phyloP scores from a whole-genome alignment of 2,888 invertebrate species.

The Muschampia plurimacula region DNA sequence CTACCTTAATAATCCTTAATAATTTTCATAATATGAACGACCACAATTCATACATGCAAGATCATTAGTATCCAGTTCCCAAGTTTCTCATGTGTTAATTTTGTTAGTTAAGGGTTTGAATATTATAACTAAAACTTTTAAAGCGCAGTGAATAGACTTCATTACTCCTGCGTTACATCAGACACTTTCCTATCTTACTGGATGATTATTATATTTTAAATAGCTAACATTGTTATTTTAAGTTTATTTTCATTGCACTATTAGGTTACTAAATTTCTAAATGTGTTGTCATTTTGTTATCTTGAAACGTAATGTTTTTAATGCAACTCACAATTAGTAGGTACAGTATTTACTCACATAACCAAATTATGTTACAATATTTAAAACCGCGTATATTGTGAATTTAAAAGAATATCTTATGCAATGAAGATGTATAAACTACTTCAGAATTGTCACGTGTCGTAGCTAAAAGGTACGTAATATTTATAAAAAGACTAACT shows the following conservation, averaged over 20 bases:
- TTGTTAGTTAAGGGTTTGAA: slow-evolving; percentile 42
- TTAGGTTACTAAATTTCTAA: background rate
- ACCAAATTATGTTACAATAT: too few species aligned
- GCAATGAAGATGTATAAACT: too few species aligned
- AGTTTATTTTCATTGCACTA: background rate
- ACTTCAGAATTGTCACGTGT: too few species aligned
- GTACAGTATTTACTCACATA: too few species aligned
- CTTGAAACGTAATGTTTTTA: too few species aligned
- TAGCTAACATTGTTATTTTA: background rate
- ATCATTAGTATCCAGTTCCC: slow-evolving; percentile 57
- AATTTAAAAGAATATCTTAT: too few species aligned
- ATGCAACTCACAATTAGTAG: too few species aligned
- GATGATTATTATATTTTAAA: background rate
- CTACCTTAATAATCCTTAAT: slow-evolving; percentile 35
- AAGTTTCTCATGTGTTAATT: slow-evolving; percentile 44
- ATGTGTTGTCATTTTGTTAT: too few species aligned
- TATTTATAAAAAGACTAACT: too few species aligned
- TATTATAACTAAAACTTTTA: slow-evolving; percentile 43
- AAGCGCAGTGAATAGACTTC: slow-evolving; percentile 22
- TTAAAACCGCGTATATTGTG: too few species aligned
- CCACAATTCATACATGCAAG: slow-evolving; percentile 54
- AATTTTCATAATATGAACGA: slow-evolving; percentile 43
- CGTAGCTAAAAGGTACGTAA: too few species aligned
- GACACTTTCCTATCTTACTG: background rate
- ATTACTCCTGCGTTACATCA: background rate